These are phyloP conservation scores for Centrocercus urophasianus DNA, from an alignment of 2,113 vertebrate genomes.

Conservation along the genomic window DNA sequence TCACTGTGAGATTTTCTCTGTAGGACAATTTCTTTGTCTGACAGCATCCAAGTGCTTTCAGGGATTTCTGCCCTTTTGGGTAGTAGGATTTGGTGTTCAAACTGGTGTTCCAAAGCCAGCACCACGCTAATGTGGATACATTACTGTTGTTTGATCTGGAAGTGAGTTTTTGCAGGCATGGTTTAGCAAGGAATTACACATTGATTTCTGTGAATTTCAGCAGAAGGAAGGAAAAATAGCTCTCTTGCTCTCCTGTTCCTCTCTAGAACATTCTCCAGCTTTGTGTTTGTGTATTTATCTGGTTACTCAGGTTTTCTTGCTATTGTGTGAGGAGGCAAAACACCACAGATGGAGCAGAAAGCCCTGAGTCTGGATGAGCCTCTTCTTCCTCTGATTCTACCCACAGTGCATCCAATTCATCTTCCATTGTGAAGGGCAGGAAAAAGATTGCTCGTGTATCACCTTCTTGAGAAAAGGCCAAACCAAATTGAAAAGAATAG, in stretches of 20 bases:
- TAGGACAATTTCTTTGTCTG: not conserved
- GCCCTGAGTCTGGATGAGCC: not conserved
- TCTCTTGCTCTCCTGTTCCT: not conserved
- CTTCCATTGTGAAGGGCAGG: not conserved
- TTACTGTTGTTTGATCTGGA: not conserved
- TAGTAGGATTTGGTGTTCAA: not conserved
- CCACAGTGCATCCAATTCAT: not conserved
- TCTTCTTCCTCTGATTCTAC: not conserved
- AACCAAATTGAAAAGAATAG: not conserved
- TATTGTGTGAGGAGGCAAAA: not conserved
- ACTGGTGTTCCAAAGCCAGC: not conserved
- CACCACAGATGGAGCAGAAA: not conserved
- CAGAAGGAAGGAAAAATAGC: not conserved
- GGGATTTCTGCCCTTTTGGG: too few relatives aligned
- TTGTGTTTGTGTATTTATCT: not conserved
- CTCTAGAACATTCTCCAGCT: not conserved
- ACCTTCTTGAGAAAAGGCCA: not conserved
- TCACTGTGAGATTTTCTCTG: rapidly evolving
- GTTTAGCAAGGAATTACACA: not conserved
- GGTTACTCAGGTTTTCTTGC: not conserved
- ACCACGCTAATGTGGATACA: not conserved
- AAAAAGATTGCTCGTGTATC: slow-evolving; percentile 11
- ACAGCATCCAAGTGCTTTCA: too few relatives aligned
- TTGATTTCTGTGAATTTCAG: not conserved
- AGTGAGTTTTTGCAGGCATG: not conserved